phyloP scores from a whole-genome alignment of 2,797 vertebrate species.

The Gymnoscopelus braueri region DNA sequence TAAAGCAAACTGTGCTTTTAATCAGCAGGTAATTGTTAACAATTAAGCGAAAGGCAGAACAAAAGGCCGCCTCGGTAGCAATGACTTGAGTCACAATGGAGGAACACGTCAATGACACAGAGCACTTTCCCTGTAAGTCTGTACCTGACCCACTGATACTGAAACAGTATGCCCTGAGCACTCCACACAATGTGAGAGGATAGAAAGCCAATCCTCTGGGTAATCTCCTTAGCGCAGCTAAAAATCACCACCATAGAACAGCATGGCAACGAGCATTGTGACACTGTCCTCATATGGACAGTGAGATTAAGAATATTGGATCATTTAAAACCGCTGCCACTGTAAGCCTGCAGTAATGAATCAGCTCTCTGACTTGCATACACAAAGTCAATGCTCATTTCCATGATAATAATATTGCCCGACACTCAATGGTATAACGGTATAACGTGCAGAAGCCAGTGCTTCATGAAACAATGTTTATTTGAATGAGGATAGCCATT shows the following conservation, averaged over 20 bases:
- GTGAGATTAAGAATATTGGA: constrained; percentile 10
- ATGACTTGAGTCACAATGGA: constrained; percentile 56
- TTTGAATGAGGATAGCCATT: not conserved
- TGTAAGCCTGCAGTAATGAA: not conserved
- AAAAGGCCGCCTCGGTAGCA: constrained; percentile 55
- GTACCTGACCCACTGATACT: constrained; percentile 61
- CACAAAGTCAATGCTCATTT: not conserved
- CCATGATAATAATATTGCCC: not conserved
- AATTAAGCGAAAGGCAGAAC: constrained; percentile 62
- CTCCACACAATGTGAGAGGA: constrained; percentile 25
- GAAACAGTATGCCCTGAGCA: constrained; percentile 65
- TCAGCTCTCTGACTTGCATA: not conserved
- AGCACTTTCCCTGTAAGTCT: constrained; percentile 75
- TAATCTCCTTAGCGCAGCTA: constrained; percentile 49
- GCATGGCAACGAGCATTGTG: constrained; percentile 41
- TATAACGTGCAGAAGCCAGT: too few relatives aligned
- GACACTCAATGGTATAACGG: too few relatives aligned
- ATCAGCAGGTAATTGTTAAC: constrained; percentile 49
- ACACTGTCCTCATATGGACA: constrained; percentile 19
- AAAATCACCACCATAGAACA: constrained; percentile 60
- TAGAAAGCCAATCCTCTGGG: constrained; percentile 25
- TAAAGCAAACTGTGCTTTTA: constrained; percentile 46
- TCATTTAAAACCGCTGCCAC: constrained; percentile 18
- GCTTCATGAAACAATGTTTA: not conserved
- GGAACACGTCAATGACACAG: constrained; percentile 64